Evolutionary conservation across 2,888 invertebrate genomes (phyloP), one percentile per base, ranked within the genome.

Genomic region (Amiota communis): DNA sequence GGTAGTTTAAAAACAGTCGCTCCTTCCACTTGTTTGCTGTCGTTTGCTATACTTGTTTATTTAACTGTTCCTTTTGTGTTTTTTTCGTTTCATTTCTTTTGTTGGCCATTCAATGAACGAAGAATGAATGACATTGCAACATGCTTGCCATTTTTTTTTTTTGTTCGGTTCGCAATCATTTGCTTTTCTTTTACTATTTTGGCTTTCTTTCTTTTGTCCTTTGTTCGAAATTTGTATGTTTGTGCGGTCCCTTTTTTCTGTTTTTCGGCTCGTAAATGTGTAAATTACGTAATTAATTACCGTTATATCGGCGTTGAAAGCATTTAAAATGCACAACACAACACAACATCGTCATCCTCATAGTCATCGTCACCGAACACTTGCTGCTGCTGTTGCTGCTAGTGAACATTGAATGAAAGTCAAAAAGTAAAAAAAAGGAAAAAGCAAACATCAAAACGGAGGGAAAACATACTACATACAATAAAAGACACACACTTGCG

Each of bases 241-340:
- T 72, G 65, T 59, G 70, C 36, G 36, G 36, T 36, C 49, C 71
- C 65, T 70, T 57, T 63, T 70, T 69, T 67, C 63, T 71, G 68
- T 47, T 64, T 36, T 65, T 68, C 68, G 68, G 77, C 76, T 75
- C 69, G 77, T 77, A 73, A 80, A 78, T 78, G 77, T 81, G 80
- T 79, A 83, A 86, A 84, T 85, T 80, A 78, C 80, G 76, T 81
- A 86, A 87, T 86, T 86, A 87, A 87, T 86, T 86, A 81, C 78
- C 75, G 79, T 77, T 82, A 79, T 77, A 77, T 77, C 77, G 68
- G 70, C 67, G 75, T 23, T 57, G 68, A 36, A 36, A 63, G 71
- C 70, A 77, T 79, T 82, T 78, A 77, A 81, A 63, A 79, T 80
- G 80, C 74, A 73, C 75, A 77, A 74, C 78, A 78, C 76, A 77